Evolutionary conservation across 2,888 invertebrate species (phyloP).

Genomic region (Cactoblastis cactorum): DNA sequence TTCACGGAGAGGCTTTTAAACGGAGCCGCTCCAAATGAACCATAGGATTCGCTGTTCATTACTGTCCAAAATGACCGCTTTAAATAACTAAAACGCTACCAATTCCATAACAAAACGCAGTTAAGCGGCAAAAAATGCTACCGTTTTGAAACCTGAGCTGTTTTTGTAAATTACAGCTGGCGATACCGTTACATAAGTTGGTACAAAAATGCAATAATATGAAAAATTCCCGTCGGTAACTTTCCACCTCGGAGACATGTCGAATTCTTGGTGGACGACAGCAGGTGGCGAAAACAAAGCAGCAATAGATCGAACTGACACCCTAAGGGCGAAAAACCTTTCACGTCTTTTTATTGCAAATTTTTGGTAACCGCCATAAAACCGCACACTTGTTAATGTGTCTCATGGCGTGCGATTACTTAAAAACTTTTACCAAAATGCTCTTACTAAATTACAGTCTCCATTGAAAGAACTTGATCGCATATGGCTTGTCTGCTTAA

Average conservation of each 20-base stretch:
- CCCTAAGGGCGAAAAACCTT: slow-evolving; percentile 46
- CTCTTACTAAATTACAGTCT: slow-evolving; percentile 38
- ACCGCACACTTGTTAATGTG: slow-evolving; percentile 61
- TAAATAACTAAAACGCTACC: slow-evolving; percentile 15
- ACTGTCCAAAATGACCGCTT: slow-evolving; percentile 20
- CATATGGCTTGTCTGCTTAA: slow-evolving; percentile 45
- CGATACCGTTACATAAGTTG: slow-evolving; percentile 15
- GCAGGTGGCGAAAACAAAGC: slow-evolving; percentile 62
- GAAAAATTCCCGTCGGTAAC: slow-evolving; percentile 14
- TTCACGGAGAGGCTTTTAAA: slow-evolving; percentile 46
- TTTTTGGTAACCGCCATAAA: slow-evolving; percentile 67
- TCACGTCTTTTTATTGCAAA: slow-evolving; percentile 44
- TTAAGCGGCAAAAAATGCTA: slow-evolving; percentile 28
- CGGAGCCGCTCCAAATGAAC: slow-evolving; percentile 38
- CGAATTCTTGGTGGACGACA: slow-evolving; percentile 31
- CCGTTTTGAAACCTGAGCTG: slow-evolving; percentile 20
- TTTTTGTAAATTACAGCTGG: slow-evolving; percentile 15
- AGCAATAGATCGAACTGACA: slow-evolving; percentile 59
- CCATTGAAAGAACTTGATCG: slow-evolving; percentile 47
- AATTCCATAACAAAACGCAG: slow-evolving; percentile 15
- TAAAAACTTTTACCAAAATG: slow-evolving; percentile 52
- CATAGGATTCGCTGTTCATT: slow-evolving; percentile 31
- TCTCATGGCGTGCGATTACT: slow-evolving; percentile 52
- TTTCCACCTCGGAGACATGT: slow-evolving; percentile 40
- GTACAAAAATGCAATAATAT: slow-evolving; percentile 19